Evolutionary conservation across 1,140 invertebrate species (phyloP), one percentile per base, ranked within the genome.

Genomic region (Antheraea mylitta): DNA sequence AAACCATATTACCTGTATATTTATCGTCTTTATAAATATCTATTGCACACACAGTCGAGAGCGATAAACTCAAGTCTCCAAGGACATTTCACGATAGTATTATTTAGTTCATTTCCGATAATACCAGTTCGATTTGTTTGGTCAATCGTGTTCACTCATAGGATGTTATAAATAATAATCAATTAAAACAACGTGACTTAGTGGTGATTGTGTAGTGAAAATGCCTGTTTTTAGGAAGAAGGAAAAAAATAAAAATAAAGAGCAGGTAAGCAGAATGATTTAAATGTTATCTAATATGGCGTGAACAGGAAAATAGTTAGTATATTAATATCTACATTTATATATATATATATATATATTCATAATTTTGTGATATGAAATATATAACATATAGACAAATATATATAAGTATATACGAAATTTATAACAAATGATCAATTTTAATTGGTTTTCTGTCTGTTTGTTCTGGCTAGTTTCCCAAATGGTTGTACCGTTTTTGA

Each of bases 1-100:
- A 53, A 53, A 53, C 45, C 9, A 1, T 53, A 6, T 16, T 53
- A 53, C 45, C 45, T 53, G 45, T 16, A 48, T 3, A n/a, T n/a
- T 53, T 53, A 53, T 53, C 45, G 45, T 13, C 9, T 53, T n/a
- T n/a, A 53, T 16, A 53, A 1, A 53, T 53, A 53, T 53, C 45
- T 53, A 53, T 53, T 53, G 45, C 45, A 53, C 13, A 53, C 45
- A 53, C 45, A 53, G 45, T 53, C 45, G 45, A 53, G 45, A 2
- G 16, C 45, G 45, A 53, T 53, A 53, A 53, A 53, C 45, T 53
- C 45, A 6, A 19, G 61, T 37, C 61, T 63, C 30, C 61, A 63
- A 63, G 61, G 61, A 63, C 61, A 37, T 63, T 30, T 13, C 22
- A 63, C 22, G 61, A 63, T 63, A 63, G 30, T 63, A 37, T 37